These are phyloP conservation scores for Lordiphosa mommai DNA, from an alignment of 1,140 invertebrate genomes.

Conservation along the genomic window DNA sequence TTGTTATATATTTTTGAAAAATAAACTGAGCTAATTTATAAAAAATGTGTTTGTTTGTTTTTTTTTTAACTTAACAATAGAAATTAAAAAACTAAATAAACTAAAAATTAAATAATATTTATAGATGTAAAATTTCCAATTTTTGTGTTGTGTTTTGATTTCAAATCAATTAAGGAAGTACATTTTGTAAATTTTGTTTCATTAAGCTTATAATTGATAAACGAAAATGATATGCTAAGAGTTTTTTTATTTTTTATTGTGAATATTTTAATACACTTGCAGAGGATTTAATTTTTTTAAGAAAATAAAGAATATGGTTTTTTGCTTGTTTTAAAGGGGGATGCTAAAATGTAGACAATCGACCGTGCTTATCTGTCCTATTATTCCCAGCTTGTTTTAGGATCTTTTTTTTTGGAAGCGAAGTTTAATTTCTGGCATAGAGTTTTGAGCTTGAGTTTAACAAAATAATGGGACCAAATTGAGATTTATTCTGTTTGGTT, in stretches of 20 bases:
- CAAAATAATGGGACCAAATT: too few species aligned
- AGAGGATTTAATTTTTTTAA: too few species aligned
- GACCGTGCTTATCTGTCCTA: too few species aligned
- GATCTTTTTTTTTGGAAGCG: too few species aligned
- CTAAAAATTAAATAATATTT: conserved; percentile 40
- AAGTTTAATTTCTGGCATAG: too few species aligned
- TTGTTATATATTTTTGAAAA: conserved; percentile 72
- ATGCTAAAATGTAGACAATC: too few species aligned
- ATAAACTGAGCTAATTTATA: conserved; percentile 69
- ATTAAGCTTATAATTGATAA: conserved; percentile 42
- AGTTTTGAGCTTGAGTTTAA: too few species aligned
- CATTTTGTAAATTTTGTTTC: conserved; percentile 36
- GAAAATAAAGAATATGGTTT: too few species aligned
- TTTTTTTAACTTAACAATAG: conserved; percentile 27
- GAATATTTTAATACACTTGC: conserved; percentile 7
- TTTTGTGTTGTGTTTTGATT: conserved; percentile 43
- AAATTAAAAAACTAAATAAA: conserved; percentile 45
- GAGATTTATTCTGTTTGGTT: too few species aligned
- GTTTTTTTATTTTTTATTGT: conserved; percentile 28
- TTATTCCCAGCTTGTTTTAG: too few species aligned
- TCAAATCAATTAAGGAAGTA: conserved; percentile 74
- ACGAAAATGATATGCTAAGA: conserved; percentile 67
- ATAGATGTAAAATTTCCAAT: conserved; percentile 29
- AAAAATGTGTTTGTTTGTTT: conserved; percentile 41
- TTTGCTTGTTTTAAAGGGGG: too few species aligned